Evolutionary conservation across 37 sponge, comb jelly and placozoan species (phyloP).

Genomic region (Halichondria panicea): DNA sequence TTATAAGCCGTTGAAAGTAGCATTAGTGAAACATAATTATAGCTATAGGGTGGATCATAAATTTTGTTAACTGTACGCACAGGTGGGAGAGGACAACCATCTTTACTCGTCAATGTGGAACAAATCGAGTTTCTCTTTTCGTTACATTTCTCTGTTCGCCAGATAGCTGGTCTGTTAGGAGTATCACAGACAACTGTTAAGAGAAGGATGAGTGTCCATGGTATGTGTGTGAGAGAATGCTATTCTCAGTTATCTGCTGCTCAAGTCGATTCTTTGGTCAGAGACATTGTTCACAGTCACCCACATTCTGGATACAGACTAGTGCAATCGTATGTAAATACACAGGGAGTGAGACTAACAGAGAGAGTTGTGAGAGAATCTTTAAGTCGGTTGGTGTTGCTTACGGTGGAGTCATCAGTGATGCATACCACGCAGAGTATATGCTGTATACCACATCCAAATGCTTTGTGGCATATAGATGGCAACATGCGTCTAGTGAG

Average conservation of each 20-base stretch:
- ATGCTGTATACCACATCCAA: slow-evolving; percentile 44
- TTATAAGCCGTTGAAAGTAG: too few relatives aligned
- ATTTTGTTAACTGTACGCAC: too few relatives aligned
- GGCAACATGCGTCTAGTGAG: too few relatives aligned
- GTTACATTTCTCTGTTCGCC: neutral
- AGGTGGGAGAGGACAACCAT: too few relatives aligned
- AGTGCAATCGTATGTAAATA: neutral
- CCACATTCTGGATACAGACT: slow-evolving; percentile 14
- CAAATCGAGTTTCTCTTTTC: neutral
- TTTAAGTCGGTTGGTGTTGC: slow-evolving; percentile 10
- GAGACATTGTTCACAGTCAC: neutral
- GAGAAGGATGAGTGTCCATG: slow-evolving; percentile 5
- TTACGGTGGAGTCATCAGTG: slow-evolving; percentile 1
- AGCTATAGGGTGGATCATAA: too few relatives aligned
- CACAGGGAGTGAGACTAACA: slow-evolving; percentile 25
- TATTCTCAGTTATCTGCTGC: neutral
- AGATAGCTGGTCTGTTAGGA: slow-evolving; percentile 1
- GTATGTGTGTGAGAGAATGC: neutral
- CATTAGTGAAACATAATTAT: too few relatives aligned
- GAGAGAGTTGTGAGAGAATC: slow-evolving; percentile 14
- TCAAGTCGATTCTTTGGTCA: neutral
- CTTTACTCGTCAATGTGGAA: too few relatives aligned
- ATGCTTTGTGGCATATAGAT: slow-evolving; percentile 70
- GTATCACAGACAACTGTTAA: slow-evolving; percentile 13
- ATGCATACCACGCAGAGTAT: slow-evolving; percentile 13